Conservation (phyloP, 1,140 invertebrate species). For the Bradynema listronoti region DNA sequence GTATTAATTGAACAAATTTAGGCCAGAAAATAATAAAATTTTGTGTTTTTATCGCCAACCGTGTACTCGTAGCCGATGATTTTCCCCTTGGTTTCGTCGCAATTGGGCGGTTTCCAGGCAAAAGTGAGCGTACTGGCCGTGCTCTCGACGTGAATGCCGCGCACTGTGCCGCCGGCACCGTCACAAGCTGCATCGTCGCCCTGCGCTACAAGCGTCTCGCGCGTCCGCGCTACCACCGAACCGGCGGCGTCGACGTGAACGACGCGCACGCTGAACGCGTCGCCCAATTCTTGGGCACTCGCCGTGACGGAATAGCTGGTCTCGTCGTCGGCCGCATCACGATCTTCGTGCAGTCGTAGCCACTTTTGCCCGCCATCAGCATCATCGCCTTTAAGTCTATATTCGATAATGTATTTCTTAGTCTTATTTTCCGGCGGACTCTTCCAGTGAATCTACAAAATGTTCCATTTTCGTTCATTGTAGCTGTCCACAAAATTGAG, state of each 20-base stretch:
- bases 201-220: slow-evolving; percentile 38
- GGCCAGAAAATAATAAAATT: not conserved
- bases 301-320: slow-evolving; percentile 30
- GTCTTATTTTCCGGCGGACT: slow-evolving; percentile 16
- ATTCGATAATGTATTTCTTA: slow-evolving; percentile 47
- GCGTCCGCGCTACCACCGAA: slow-evolving; percentile 44
- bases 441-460: slow-evolving; percentile 48
- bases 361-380: too few relatives aligned
- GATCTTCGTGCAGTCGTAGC: slow-evolving; percentile 37
- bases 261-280: slow-evolving; percentile 51
- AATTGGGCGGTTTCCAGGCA: slow-evolving; percentile 45
- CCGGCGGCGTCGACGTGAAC: slow-evolving; percentile 39
- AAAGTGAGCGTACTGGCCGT: slow-evolving; percentile 31
- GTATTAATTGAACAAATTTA: not conserved
- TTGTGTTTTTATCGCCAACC: slow-evolving; percentile 22
- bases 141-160: slow-evolving; percentile 7
- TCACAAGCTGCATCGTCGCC: slow-evolving; percentile 31
- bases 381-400: slow-evolving; percentile 49
- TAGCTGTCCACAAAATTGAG: not conserved
- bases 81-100: slow-evolving; percentile 36
- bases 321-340: slow-evolving; percentile 16
- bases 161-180: slow-evolving; percentile 39
- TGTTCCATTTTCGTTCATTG: not conserved
- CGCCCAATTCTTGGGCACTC: slow-evolving; percentile 26
- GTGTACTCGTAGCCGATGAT: slow-evolving; percentile 56